These are phyloP conservation scores for Phasianus colchicus DNA, from an alignment of 2,113 vertebrate genomes.

Conservation along the genomic window DNA sequence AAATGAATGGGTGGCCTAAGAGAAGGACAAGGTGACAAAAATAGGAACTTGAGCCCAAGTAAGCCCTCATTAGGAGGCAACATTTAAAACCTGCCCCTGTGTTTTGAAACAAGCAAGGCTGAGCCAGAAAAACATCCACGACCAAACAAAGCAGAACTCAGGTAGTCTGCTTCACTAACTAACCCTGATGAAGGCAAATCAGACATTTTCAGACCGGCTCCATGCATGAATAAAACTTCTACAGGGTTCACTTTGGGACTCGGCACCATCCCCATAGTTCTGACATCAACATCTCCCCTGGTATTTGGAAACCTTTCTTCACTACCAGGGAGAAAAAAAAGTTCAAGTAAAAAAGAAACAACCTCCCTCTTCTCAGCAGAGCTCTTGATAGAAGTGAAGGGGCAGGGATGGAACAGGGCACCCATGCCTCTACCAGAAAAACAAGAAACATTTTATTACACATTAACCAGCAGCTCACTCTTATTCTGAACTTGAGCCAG, in stretches of 20 bases:
- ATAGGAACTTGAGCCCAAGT: background rate
- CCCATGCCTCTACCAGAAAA: background rate
- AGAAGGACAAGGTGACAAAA: background rate
- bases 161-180: background rate
- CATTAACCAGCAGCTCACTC: constrained; percentile 48
- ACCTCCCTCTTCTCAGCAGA: background rate
- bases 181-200: background rate
- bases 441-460: constrained; percentile 54
- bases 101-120: background rate
- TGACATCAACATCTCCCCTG: background rate
- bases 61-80: background rate
- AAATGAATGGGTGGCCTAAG: background rate
- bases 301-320: background rate
- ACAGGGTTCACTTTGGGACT: background rate
- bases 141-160: background rate
- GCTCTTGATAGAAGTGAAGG: background rate
- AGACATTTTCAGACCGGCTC: background rate
- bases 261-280: background rate
- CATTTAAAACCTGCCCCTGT: background rate
- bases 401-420: background rate
- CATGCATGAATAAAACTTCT: background rate
- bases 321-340: background rate
- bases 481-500: constrained; percentile 3
- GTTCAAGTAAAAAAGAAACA: background rate
- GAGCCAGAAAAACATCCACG: background rate